Evolutionary conservation across 2,113 vertebrate genomes (phyloP).

Genomic region (Parus major): DNA sequence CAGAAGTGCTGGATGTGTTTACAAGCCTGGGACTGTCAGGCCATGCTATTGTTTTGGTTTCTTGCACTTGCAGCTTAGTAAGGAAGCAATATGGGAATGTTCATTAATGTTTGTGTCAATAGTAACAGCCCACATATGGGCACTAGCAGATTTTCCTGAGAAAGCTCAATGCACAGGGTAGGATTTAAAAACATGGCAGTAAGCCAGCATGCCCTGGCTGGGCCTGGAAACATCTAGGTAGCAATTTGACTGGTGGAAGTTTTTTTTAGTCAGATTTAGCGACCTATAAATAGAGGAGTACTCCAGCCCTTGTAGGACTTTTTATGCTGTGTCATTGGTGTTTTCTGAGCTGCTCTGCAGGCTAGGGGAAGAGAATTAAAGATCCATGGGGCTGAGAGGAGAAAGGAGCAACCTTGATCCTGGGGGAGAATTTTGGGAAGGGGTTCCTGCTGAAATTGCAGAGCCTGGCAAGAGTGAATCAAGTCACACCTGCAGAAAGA

Average conservation of each 20-base stretch:
- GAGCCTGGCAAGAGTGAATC: neutral
- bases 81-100: neutral
- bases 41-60: neutral
- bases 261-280: constrained; percentile 24
- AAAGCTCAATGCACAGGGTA: neutral
- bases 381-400: neutral
- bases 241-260: constrained; percentile 39
- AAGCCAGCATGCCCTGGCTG: neutral
- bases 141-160: neutral
- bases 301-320: constrained; percentile 30
- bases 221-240: constrained; percentile 41
- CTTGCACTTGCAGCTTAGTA: neutral
- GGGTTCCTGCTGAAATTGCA: neutral
- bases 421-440: neutral
- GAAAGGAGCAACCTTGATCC: neutral
- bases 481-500: neutral
- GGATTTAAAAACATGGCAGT: constrained; percentile 28
- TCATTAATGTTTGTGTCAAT: constrained; percentile 32
- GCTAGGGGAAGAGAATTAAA: neutral
- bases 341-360: constrained; percentile 16
- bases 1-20: neutral
- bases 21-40: neutral
- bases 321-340: constrained; percentile 50
- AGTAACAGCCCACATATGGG: neutral
- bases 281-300: constrained; percentile 44